Conservation (phyloP, 1,140 invertebrate species). For the Conus ventricosus region DNA sequence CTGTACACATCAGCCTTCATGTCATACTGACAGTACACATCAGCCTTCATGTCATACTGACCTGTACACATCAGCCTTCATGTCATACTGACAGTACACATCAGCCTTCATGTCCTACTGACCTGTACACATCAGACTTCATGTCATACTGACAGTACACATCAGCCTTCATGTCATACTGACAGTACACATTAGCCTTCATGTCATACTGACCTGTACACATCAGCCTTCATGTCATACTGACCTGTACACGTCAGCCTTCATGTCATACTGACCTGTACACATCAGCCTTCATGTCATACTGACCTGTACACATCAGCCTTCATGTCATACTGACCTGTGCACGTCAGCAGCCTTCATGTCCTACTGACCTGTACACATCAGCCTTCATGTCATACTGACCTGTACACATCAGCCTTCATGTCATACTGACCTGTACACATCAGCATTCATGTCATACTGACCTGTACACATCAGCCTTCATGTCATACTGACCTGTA, state of each 20-base stretch:
- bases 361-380: not conserved
- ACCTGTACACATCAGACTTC: not conserved
- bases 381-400: not conserved
- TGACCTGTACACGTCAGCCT: constrained; percentile 47
- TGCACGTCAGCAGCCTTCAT: not conserved
- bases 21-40: not conserved
- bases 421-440: constrained; percentile 46
- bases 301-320: constrained; percentile 25
- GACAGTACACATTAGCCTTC: not conserved
- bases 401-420: not conserved
- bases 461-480: not conserved
- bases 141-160: not conserved
- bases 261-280: constrained; percentile 65
- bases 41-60: not conserved
- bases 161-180: not conserved
- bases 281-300: constrained; percentile 45
- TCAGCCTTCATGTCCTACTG: not conserved
- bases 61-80: constrained; percentile 41
- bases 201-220: constrained; percentile 44
- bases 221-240: constrained; percentile 54
- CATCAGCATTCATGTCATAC: constrained; percentile 55
- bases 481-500: not conserved
- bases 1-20: not conserved
- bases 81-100: not conserved
- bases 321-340: not conserved